These are phyloP conservation scores for Antechinus flavipes DNA, from an alignment of 2,113 vertebrate species.

Conservation along the genomic window DNA sequence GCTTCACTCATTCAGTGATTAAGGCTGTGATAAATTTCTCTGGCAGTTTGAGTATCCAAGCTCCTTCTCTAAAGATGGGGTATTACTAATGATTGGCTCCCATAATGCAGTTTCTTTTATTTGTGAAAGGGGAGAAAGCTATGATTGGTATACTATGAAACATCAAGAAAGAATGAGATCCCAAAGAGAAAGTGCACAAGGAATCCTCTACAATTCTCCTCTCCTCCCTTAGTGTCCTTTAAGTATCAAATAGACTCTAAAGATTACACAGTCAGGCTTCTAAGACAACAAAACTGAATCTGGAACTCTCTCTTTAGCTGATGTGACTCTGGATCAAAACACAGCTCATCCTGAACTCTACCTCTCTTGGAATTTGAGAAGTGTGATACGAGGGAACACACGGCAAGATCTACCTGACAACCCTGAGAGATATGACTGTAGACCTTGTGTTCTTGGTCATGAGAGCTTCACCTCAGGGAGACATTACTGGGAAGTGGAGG, in stretches of 20 bases:
- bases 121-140: background rate
- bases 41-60: background rate
- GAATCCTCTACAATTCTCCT: no score
- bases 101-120: background rate
- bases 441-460: slow-evolving; percentile 83
- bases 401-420: slow-evolving; percentile 36
- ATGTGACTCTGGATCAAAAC: slow-evolving; percentile 79
- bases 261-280: background rate
- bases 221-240: background rate
- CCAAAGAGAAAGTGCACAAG: background rate
- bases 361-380: slow-evolving; percentile 80
- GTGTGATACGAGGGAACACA: slow-evolving; percentile 78
- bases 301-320: slow-evolving; percentile 72
- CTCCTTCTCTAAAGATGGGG: background rate
- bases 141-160: background rate
- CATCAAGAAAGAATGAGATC: background rate
- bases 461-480: slow-evolving; percentile 82
- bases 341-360: slow-evolving; percentile 79
- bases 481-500: slow-evolving; percentile 91
- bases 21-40: background rate
- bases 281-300: slow-evolving; percentile 20
- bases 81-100: background rate
- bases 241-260: no score
- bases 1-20: no score
- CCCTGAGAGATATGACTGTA: slow-evolving; percentile 72